Evolutionary conservation across 2,113 vertebrate genomes (phyloP).

Genomic region (Tinamus guttatus): DNA sequence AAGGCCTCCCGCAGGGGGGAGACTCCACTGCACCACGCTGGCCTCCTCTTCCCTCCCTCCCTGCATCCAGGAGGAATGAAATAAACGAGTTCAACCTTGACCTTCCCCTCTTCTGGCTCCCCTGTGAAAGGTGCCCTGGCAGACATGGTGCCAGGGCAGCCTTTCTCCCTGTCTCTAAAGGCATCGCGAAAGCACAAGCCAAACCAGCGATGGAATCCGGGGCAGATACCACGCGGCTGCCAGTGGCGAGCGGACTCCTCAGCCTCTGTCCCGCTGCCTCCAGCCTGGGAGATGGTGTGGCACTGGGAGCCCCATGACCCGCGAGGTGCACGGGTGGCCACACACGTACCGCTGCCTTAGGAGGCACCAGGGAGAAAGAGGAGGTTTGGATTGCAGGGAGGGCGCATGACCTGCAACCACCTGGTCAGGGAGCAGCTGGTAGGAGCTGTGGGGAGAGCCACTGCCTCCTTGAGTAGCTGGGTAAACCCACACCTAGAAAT

Average conservation of each 20-base stretch:
- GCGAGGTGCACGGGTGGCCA: not conserved
- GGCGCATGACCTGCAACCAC: rapidly evolving
- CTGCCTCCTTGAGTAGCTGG: rapidly evolving
- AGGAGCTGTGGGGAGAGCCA: not conserved
- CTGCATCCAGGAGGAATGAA: not conserved
- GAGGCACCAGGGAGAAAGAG: not conserved
- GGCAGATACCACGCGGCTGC: rapidly evolving
- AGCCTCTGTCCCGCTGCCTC: not conserved
- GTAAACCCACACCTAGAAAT: not conserved
- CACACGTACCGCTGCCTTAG: not conserved
- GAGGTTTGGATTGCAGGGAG: not conserved
- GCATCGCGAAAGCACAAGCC: not conserved
- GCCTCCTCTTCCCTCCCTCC: not conserved
- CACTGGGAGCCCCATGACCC: rapidly evolving
- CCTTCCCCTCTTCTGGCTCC: not conserved
- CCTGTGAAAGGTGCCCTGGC: not conserved
- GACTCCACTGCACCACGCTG: not conserved
- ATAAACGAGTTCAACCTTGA: not conserved
- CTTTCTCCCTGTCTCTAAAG: not conserved
- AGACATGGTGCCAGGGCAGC: not conserved
- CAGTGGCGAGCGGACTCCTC: rapidly evolving
- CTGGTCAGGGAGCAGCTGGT: not conserved
- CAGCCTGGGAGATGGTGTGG: rapidly evolving
- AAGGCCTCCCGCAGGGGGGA: not conserved
- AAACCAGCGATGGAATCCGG: not conserved